Conservation (phyloP, 1,140 invertebrate species). For the Varroa destructor region DNA sequence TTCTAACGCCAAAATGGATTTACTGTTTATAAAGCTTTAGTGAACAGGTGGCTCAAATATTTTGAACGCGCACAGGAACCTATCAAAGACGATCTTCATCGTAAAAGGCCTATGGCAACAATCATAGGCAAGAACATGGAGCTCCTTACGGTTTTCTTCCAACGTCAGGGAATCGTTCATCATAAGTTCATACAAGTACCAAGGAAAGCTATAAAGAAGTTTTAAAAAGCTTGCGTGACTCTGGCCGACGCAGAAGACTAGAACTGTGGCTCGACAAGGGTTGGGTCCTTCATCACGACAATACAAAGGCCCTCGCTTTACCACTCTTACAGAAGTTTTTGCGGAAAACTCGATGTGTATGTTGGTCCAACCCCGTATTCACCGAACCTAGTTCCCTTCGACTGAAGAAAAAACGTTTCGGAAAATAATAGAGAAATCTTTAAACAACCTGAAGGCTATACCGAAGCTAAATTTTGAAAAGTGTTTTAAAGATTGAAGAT, state of each 20-base stretch:
- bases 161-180: background rate
- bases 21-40: too few relatives aligned
- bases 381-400: background rate
- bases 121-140: too few relatives aligned
- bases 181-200: background rate
- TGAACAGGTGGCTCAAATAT: too few relatives aligned
- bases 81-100: too few relatives aligned
- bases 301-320: background rate
- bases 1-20: too few relatives aligned
- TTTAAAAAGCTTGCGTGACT: background rate
- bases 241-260: background rate
- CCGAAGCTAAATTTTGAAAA: too few relatives aligned
- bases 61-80: too few relatives aligned
- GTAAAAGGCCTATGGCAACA: too few relatives aligned
- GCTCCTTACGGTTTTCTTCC: background rate
- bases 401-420: too few relatives aligned
- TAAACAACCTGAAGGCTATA: too few relatives aligned
- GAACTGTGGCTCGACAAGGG: background rate
- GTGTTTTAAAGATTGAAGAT: too few relatives aligned
- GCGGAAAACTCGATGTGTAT: background rate
- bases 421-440: too few relatives aligned
- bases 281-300: constrained; percentile 8
- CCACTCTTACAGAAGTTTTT: background rate
- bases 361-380: background rate
- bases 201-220: background rate